Evolutionary conservation across 2,888 invertebrate species (phyloP).

Genomic region (Rhamphomyia laevipes): DNA sequence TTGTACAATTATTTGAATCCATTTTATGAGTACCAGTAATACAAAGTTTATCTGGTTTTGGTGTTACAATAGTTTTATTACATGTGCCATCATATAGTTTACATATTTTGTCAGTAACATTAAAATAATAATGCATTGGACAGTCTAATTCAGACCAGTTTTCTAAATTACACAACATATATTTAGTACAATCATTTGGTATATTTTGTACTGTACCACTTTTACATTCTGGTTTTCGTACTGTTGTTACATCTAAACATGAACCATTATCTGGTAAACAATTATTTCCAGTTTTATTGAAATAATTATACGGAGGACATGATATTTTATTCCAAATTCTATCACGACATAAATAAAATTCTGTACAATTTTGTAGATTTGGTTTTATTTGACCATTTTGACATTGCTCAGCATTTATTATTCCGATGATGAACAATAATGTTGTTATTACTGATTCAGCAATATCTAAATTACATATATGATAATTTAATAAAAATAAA

Average conservation of each 20-base stretch:
- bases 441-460: too few relatives aligned
- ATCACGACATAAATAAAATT: background rate
- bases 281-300: background rate
- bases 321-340: background rate
- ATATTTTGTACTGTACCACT: background rate
- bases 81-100: background rate
- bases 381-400: background rate
- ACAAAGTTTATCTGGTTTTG: background rate
- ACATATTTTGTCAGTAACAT: background rate
- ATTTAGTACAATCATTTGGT: constrained; percentile 2
- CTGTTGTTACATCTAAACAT: background rate
- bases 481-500: too few relatives aligned
- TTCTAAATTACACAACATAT: background rate
- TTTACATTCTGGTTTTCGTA: background rate
- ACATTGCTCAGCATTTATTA: background rate
- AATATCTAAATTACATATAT: too few relatives aligned
- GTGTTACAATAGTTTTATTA: background rate
- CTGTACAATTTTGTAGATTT: background rate
- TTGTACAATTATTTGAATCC: background rate
- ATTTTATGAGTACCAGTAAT: background rate
- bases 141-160: background rate
- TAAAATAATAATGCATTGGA: background rate
- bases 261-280: background rate
- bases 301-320: background rate
- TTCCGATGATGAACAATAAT: too few relatives aligned